Base-by-base conservation (phyloP, 2,113 vertebrate species). In the Campylorhamphus procurvoides region DNA sequence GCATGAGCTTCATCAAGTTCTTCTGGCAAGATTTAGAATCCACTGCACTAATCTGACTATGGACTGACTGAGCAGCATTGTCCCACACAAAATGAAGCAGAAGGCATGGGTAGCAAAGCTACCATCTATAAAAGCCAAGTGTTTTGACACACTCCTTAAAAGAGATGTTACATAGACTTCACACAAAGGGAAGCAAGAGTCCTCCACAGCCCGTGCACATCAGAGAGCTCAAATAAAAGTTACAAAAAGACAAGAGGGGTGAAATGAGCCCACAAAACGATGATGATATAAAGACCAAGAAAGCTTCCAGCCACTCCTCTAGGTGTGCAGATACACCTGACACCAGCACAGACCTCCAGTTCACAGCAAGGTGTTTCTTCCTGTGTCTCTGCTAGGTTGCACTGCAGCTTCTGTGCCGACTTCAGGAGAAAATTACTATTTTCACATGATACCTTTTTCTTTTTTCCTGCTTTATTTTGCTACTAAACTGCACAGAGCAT, bases 251-350 rank as follows among this genome's bases (percentile, higher is more conserved):
- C 6, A 50, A 35, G 55, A 35, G 20, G 22, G 35, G 24, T 28
- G 13, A 28, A 68, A 47, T 1, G 1, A n/a, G 5, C 18, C 12
- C 33, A 50, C 28, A 16, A 37, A 87, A 29, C 5, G 0, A 20
- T 33, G 6, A 46, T 18, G 23, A n/a, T 3, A 15, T 23, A 31
- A 4, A 19, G 39, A 35, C 3, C 20, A 18, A 39, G n/a, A 52
- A 53, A 8, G 12, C 12, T 1, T 3, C 12, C 44, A 68, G 55
- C 9, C 31, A 19, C 40, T 50, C 40, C 19, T 44, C 15, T 3
- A 1, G 28, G 18, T 7, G 23, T 33, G 49, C 68, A 59, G 35
- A 60, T 6, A 7, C 19, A 16, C 7, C 11, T 0, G 3, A 18
- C 20, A 44, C 6, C 20, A 64, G 58, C 64, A 52, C 4, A 42